A percentile compares a stretch with the other conserved stretches of the same genome.
These are phyloP conservation scores for Leptopilina boulardi DNA, from an alignment of 1,140 invertebrate genomes.

Conservation along the genomic window DNA sequence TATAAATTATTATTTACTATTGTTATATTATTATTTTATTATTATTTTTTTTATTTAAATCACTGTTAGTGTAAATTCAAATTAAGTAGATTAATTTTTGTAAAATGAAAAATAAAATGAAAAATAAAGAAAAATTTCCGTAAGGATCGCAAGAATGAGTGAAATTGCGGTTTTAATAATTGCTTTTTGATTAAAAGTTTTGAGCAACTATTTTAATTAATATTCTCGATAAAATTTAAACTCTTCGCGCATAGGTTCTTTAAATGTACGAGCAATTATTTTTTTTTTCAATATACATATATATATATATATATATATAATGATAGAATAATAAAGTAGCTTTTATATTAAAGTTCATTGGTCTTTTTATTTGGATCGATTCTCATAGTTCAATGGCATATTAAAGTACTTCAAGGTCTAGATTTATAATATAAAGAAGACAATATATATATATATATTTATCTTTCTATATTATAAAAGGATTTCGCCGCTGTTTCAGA, in stretches of 20 bases:
- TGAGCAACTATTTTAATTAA: conserved; percentile 1
- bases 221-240: not conserved
- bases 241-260: not conserved
- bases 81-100: not conserved
- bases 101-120: not conserved
- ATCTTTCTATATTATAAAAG: too few relatives aligned
- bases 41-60: too few relatives aligned
- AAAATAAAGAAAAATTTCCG: too few relatives aligned
- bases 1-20: too few relatives aligned
- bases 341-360: not conserved
- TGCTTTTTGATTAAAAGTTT: not conserved
- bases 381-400: not conserved
- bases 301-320: too few relatives aligned
- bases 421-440: too few relatives aligned
- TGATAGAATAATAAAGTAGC: not conserved
- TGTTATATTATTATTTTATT: too few relatives aligned
- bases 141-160: too few relatives aligned
- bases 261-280: conserved; percentile 3
- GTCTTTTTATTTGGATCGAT: not conserved
- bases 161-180: not conserved
- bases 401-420: not conserved
- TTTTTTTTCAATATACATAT: too few relatives aligned
- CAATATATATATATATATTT: too few relatives aligned
- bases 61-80: too few relatives aligned
- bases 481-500: too few relatives aligned